These are phyloP conservation scores for Lobophora halterata DNA, from an alignment of 2,888 invertebrate species.

Conservation along the genomic window DNA sequence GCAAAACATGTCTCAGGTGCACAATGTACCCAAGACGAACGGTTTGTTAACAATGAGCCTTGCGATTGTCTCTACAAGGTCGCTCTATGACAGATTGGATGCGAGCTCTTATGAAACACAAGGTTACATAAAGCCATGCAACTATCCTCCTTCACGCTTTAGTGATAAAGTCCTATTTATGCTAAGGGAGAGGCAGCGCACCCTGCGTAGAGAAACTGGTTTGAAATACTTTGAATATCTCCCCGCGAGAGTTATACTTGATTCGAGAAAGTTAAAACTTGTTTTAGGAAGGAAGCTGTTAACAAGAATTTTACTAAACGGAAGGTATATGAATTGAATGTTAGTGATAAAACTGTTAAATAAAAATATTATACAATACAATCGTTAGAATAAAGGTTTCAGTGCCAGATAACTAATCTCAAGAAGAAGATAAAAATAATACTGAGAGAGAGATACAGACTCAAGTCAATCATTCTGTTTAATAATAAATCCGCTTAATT, in stretches of 20 bases:
- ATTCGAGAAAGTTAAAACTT: constrained; percentile 34
- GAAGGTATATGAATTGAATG: not conserved
- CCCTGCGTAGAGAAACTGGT: constrained; percentile 28
- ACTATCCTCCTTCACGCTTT: constrained; percentile 20
- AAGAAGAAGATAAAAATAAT: not conserved
- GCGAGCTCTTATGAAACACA: constrained; percentile 36
- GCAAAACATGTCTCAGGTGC: constrained; percentile 19
- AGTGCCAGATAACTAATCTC: constrained; percentile 3
- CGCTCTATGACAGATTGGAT: constrained; percentile 43
- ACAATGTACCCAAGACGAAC: constrained; percentile 20
- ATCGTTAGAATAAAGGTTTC: not conserved
- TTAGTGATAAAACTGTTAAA: not conserved
- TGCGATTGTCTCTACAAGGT: constrained; percentile 44
- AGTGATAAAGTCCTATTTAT: constrained; percentile 20
- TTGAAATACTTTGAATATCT: constrained; percentile 35
- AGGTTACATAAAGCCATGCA: constrained; percentile 25
- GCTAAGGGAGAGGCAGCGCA: constrained; percentile 10
- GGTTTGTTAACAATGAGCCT: constrained; percentile 43
- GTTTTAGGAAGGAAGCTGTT: constrained; percentile 25
- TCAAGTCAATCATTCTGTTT: not conserved
- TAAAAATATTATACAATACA: not conserved
- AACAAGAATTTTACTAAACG: constrained; percentile 15
- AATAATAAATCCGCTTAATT: not conserved
- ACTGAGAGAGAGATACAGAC: not conserved
- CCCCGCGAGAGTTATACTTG: constrained; percentile 28